Base-by-base conservation (phyloP, 1,140 invertebrate species). In the Trissolcus basalis region DNA sequence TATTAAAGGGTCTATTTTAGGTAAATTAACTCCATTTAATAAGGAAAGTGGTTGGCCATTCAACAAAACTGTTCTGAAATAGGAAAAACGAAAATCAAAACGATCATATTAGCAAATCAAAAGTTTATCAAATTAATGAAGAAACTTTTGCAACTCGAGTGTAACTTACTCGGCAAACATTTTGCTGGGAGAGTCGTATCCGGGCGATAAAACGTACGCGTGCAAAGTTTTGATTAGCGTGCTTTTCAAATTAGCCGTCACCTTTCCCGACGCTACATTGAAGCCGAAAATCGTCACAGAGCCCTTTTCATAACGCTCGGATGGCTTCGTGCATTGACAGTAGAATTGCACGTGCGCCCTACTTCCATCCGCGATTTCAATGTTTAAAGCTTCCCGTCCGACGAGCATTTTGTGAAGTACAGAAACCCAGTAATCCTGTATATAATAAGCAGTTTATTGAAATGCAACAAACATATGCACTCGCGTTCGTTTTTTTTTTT, bases 361-460 rank as follows among this genome's bases (percentile, higher is more conserved):
- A 63, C 86, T 84, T 32, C 70, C 79, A 11, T 72, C 70, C 33
- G 63, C 56, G 19, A 87, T 67, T 67, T 77, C 83, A 0, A 80
- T 68, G 15, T 90, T 86, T 27, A 90, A 78, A 14, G 89, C 89
- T 81, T 85, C 77, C 7, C 69, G 78, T 0, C 89, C 89, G 0
- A 89, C 85, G 32, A 90, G 74, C 39, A 65, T 85, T 78, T 90
- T 90, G 74, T 90, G 84, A 6, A 90, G 81, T 11, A 89, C 55
- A 0, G 89, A 89, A 11, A 89, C 83, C 87, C 89, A 90, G 72
- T 87, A 90, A 72, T 89, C 87, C 90, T 90, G 69, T 58, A 81
- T 69, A 61, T 48, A n/a, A n/a, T n/a, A 61, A 54, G 41, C 35
- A 44, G 36, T 65, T 59, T 54, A 76, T 69, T 69, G 61, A 75